Percentiles rank a stretch among this genome's conserved stretches.
These are phyloP conservation scores for Procavia capensis DNA, from an alignment of 2,113 vertebrate species.

Conservation along the genomic window DNA sequence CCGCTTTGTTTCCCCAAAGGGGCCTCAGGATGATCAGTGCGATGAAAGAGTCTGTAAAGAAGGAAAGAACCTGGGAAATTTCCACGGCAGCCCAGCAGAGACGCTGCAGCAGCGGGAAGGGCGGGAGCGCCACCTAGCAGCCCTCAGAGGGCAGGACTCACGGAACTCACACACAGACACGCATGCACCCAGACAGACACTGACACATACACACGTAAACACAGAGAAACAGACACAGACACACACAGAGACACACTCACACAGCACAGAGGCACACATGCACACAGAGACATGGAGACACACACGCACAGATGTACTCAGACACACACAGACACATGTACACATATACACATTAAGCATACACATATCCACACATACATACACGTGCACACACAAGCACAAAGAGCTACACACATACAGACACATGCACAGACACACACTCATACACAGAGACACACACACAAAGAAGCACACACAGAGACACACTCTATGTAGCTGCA, in stretches of 20 bases:
- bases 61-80: conserved; percentile 79
- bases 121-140: conserved; percentile 82
- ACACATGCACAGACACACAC: no score
- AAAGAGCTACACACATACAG: no score
- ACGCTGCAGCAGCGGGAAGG: neutral
- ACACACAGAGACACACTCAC: no score
- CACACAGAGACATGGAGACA: no score
- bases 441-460: neutral
- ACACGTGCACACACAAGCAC: no score
- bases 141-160: rapidly evolving
- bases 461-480: no score
- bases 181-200: no score
- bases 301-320: no score
- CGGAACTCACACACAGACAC: neutral
- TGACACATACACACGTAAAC: no score
- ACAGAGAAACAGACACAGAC: no score
- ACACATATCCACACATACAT: no score
- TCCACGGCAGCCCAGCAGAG: conserved; percentile 59
- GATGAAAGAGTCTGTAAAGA: conserved; percentile 81
- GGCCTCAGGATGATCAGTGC: conserved; percentile 72
- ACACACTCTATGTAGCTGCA: neutral
- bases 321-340: neutral
- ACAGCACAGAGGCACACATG: no score
- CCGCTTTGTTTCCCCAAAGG: conserved; percentile 66
- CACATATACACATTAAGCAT: neutral